A percentile compares a stretch with the other conserved stretches of the same genome.
phyloP scores from a whole-genome alignment of 2,888 invertebrate species.

The Dryadula phaetusa region DNA sequence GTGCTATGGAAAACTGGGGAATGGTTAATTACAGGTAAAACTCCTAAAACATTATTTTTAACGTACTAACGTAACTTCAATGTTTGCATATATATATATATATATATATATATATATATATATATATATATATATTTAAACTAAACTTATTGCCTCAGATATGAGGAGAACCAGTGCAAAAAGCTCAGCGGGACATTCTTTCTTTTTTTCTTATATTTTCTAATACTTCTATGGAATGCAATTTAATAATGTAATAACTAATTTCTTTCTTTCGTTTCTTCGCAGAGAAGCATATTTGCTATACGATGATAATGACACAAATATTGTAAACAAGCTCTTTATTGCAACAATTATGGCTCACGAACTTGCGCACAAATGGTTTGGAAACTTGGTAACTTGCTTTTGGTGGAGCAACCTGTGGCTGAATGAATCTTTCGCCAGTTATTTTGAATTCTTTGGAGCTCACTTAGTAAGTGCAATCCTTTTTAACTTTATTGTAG shows the following conservation, averaged over 20 bases:
- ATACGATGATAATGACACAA: constrained; percentile 73
- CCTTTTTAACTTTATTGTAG: constrained; percentile 2
- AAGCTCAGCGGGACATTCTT: too few species aligned
- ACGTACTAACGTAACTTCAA: too few species aligned
- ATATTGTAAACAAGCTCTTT: constrained; percentile 73
- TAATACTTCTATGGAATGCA: too few species aligned
- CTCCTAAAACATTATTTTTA: not conserved
- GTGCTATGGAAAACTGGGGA: constrained; percentile 95
- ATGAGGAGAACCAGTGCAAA: not conserved
- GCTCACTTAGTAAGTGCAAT: constrained; percentile 76
- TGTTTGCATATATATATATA: too few species aligned
- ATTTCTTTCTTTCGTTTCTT: constrained; percentile 27
- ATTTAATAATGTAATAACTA: not conserved
- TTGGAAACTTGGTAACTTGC: constrained; percentile 91
- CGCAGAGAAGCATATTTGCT: constrained; percentile 78
- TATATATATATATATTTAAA: too few species aligned
- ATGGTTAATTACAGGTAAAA: constrained; percentile 89
- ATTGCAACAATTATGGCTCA: constrained; percentile 87
- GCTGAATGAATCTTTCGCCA: constrained; percentile 89
- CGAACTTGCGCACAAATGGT: constrained; percentile 93
- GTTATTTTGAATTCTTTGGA: constrained; percentile 88
- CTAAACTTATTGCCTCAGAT: too few species aligned
- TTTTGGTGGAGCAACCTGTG: constrained; percentile 91
- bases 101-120: too few species aligned
- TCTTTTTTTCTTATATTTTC: too few species aligned